Percentiles rank a stretch among this genome's conserved stretches.
Evolutionary conservation across 2,797 vertebrate species (phyloP).

Genomic region (Phataginus tricuspis): DNA sequence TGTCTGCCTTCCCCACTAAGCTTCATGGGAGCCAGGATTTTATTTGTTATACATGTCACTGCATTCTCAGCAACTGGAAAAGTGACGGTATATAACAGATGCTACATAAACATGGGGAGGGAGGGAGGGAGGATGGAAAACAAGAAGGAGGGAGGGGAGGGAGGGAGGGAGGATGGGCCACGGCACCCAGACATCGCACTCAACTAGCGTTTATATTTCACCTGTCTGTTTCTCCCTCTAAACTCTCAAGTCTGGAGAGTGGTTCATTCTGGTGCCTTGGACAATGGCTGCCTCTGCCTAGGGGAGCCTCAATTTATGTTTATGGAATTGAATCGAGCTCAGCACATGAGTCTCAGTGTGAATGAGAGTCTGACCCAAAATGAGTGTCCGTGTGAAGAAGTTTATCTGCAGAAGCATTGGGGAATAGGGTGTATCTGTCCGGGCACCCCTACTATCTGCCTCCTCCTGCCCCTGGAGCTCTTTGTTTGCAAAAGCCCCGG

Average conservation of each 20-base stretch:
- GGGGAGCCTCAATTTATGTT: not conserved
- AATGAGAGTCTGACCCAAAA: not conserved
- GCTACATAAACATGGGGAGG: not conserved
- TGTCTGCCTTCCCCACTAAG: not conserved
- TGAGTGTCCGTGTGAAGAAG: not conserved
- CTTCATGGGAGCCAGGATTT: not conserved
- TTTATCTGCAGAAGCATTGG: not conserved
- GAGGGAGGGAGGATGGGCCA: not conserved
- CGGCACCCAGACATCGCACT: not conserved
- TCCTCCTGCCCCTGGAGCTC: rapidly evolving
- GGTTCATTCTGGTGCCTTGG: not conserved
- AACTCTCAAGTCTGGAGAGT: not conserved
- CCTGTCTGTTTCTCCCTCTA: not conserved
- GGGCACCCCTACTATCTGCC: not conserved
- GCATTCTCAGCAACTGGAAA: not conserved
- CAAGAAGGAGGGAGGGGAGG: not conserved
- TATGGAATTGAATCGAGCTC: not conserved
- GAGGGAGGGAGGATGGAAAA: not conserved
- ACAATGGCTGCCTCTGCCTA: not conserved
- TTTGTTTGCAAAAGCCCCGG: not conserved
- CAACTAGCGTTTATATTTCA: not conserved
- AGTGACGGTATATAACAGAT: not conserved
- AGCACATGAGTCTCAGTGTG: not conserved
- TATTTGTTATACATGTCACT: not conserved
- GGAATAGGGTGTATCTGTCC: not conserved